Conservation (phyloP, 2,888 invertebrate species). For the Schrankia costaestrigalis region DNA sequence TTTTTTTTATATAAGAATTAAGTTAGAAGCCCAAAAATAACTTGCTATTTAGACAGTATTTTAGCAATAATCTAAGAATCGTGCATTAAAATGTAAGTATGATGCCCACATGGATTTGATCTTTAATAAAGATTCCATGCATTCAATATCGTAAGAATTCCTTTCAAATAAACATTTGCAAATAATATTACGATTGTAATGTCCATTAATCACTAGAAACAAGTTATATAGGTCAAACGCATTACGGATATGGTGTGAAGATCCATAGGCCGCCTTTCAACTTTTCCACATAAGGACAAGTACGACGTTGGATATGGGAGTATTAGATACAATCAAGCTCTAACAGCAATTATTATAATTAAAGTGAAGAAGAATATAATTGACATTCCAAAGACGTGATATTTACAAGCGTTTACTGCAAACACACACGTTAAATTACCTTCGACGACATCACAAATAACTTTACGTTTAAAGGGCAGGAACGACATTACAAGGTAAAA, state of each 20-base stretch:
- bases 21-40: too few relatives aligned
- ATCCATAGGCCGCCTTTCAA: constrained; percentile 21
- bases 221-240: constrained; percentile 11
- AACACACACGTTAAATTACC: constrained; percentile 49
- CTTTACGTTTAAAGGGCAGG: constrained; percentile 60
- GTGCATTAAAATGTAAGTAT: too few relatives aligned
- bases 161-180: not conserved
- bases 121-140: too few relatives aligned
- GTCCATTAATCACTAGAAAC: constrained; percentile 8
- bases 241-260: constrained; percentile 21
- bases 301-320: constrained; percentile 16
- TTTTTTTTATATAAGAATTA: too few relatives aligned
- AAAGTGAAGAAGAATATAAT: constrained; percentile 44
- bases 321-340: constrained; percentile 22
- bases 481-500: constrained; percentile 21
- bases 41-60: too few relatives aligned
- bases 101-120: too few relatives aligned
- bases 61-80: too few relatives aligned
- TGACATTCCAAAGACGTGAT: constrained; percentile 48
- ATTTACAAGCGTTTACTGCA: constrained; percentile 54
- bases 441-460: constrained; percentile 57
- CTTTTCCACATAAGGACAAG: constrained; percentile 22
- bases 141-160: not conserved
- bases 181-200: not conserved
- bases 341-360: constrained; percentile 32